Base-by-base conservation (phyloP, 2,888 invertebrate species). In the Sphecodes monilicornis region DNA sequence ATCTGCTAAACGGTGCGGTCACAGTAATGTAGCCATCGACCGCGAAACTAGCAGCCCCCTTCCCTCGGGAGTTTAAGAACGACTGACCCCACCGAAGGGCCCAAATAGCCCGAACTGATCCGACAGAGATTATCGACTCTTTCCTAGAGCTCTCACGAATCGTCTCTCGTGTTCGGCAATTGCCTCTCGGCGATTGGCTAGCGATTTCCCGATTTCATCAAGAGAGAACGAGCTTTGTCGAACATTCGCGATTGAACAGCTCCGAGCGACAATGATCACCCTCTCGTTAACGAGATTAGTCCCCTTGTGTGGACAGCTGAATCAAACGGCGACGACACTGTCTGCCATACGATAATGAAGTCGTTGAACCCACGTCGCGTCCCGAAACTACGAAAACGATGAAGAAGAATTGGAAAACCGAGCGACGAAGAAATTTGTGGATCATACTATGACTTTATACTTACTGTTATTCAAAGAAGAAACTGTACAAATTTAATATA, bases 1-100 rank as follows among this genome's bases (percentile, higher is more conserved):
- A 85, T 78, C 73, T 78, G 75, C 64, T 81, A 85, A 85, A 86
- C 86, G 81, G 71, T 76, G 86, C 32, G 86, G 86, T 81, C 86
- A 76, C 86, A 73, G 86, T 69, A 86, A 85, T 85, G 85, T 80
- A 76, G 68, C 39, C 74, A 78, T 81, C 41, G 81, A 85, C 86
- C 78, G 13, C 86, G 60, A 78, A 81, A 64, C 69, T 36, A 26
- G 41, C 85, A 64, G 41, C 39, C 39, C 13, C 22, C 72, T 76
- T 75, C 26, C 80, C 70, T 26, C 57, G 50, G 46, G 46, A 66
- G 73, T 32, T 83, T 50, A 43, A 70, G 57, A 54, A 76, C 73
- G 66, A 78, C 41, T 11, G 57, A 71, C 43, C 72, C 57, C 32
- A 82, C 76, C 54, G 22, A 50, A 50, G 6, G 6, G 39, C 6